A percentile compares a stretch with the other conserved stretches of the same genome.
Evolutionary conservation across 2,888 invertebrate genomes (phyloP).

Genomic region (Gryllus longicercus): DNA sequence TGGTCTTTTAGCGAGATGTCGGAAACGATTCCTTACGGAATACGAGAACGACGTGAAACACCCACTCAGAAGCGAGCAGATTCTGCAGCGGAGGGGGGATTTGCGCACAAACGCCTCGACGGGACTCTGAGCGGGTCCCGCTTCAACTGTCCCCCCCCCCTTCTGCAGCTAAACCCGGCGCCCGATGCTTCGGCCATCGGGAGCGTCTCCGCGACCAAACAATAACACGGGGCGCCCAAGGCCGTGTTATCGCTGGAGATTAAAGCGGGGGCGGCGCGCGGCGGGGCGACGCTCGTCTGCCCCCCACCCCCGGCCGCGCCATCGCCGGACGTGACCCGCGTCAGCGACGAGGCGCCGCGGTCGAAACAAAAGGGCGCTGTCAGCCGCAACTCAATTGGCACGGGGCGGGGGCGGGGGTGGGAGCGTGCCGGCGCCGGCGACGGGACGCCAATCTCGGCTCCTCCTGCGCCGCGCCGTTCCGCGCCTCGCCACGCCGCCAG

Average conservation of each 20-base stretch:
- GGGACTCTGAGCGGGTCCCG: too few species aligned
- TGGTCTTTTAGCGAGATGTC: too few species aligned
- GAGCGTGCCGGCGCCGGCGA: neutral
- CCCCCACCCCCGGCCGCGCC: neutral
- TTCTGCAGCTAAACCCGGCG: too few species aligned
- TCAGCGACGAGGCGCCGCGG: neutral
- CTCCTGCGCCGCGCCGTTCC: neutral
- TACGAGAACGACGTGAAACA: too few species aligned
- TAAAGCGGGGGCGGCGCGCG: neutral
- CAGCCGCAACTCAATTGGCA: conserved; percentile 17
- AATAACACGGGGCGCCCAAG: neutral
- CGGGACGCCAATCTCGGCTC: conserved; percentile 7
- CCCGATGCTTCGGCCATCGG: too few species aligned
- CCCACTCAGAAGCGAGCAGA: too few species aligned
- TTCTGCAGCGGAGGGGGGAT: too few species aligned
- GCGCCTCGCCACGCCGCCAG: neutral
- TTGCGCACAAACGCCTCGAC: too few species aligned
- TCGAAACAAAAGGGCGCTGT: conserved; percentile 9
- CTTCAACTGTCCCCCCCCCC: too few species aligned
- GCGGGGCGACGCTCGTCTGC: neutral
- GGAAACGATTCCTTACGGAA: too few species aligned
- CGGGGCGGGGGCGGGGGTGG: neutral
- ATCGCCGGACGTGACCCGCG: neutral
- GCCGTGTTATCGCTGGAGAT: conserved; percentile 17
- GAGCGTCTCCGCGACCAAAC: neutral